phyloP scores from a whole-genome alignment of 1,140 invertebrate genomes.

The Drosophila funebris region DNA sequence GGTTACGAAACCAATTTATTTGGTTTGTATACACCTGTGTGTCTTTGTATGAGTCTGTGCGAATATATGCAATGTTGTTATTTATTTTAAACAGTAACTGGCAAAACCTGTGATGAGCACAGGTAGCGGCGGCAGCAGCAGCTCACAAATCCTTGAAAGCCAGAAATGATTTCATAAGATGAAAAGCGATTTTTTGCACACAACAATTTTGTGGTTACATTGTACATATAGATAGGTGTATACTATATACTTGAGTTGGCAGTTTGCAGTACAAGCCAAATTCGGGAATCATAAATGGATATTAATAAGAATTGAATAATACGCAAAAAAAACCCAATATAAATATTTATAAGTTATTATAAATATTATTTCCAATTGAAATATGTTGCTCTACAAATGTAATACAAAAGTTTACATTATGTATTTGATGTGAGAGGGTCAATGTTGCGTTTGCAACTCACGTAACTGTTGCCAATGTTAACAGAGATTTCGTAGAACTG shows the following conservation, averaged over 20 bases:
- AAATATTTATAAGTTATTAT: no score
- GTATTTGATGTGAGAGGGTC: background rate
- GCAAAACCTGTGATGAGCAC: constrained; percentile 35
- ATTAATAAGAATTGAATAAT: no score
- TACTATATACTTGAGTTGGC: background rate
- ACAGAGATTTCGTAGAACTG: constrained; percentile 9
- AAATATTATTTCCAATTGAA: no score
- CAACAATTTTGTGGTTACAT: background rate
- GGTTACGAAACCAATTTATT: constrained; percentile 84
- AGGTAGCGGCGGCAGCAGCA: constrained; percentile 10
- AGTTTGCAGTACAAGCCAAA: background rate
- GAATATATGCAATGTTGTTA: constrained; percentile 54
- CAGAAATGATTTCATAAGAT: constrained; percentile 77
- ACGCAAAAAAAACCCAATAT: no score
- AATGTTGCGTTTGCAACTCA: background rate
- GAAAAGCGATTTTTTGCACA: constrained; percentile 65
- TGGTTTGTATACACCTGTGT: constrained; percentile 43
- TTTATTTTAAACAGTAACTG: constrained; percentile 78
- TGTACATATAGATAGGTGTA: background rate
- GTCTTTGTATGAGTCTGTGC: constrained; percentile 11
- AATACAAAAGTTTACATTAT: constrained; percentile 5
- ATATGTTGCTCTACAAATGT: background rate
- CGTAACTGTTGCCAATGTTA: background rate
- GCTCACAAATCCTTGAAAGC: constrained; percentile 64
- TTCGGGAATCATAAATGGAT: no score